Percentiles rank a stretch among this genome's conserved stretches.
These are phyloP conservation scores for Cephalopachus bancanus DNA, from an alignment of 2,797 vertebrate species.

Conservation along the genomic window DNA sequence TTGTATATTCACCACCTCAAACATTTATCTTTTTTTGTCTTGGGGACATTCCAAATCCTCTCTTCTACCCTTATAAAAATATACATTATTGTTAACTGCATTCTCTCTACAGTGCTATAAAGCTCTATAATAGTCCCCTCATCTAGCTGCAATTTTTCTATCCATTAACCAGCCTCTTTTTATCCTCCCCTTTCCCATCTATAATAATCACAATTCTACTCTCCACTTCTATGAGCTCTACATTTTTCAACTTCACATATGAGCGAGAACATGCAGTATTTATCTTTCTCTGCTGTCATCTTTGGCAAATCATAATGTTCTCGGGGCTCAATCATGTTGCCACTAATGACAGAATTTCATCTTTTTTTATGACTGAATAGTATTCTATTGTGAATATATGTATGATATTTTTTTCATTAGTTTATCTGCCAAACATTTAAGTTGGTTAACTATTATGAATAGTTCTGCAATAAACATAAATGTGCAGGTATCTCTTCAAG, in stretches of 20 bases:
- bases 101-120: not conserved
- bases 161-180: not conserved
- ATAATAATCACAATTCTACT: not conserved
- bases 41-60: not conserved
- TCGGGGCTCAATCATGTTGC: not conserved
- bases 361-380: not conserved
- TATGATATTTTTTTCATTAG: not conserved
- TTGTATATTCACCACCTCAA: not conserved
- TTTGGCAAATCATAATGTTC: not conserved
- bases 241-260: not conserved
- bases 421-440: not conserved
- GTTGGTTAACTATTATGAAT: not conserved
- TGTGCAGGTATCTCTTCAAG: not conserved
- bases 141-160: not conserved
- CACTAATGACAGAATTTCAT: not conserved
- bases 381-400: not conserved
- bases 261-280: not conserved
- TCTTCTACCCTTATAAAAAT: not conserved
- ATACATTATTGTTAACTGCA: not conserved
- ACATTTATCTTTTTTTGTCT: not conserved
- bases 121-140: not conserved
- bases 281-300: not conserved
- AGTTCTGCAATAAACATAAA: not conserved
- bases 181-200: not conserved
- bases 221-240: not conserved